phyloP scores from a whole-genome alignment of 2,888 invertebrate genomes.

The Polietes domitor region DNA sequence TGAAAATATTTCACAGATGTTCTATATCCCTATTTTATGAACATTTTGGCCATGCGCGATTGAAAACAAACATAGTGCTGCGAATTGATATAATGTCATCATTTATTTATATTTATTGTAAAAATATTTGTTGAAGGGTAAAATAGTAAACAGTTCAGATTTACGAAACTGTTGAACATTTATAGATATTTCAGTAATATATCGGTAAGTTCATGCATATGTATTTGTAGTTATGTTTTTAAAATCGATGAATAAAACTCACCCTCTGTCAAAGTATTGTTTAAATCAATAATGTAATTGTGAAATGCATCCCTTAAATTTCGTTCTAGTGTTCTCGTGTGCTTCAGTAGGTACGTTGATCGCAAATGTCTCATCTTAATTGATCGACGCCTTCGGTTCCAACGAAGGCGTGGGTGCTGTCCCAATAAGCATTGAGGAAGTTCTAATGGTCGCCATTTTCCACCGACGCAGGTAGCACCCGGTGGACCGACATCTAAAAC shows the following conservation, averaged over 20 bases:
- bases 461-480: constrained; percentile 96
- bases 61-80: no score
- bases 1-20: no score
- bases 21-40: no score
- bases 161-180: no score
- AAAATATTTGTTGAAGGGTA: no score
- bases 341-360: constrained; percentile 75
- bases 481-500: constrained; percentile 93
- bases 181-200: no score
- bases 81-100: no score
- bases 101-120: no score
- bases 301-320: constrained; percentile 66
- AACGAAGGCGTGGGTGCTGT: constrained; percentile 92
- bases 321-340: constrained; percentile 72
- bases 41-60: no score
- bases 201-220: no score
- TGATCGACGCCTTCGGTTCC: constrained; percentile 86
- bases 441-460: constrained; percentile 95
- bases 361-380: constrained; percentile 75
- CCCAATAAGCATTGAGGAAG: constrained; percentile 92
- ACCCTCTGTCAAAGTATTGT: background rate
- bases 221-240: no score
- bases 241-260: background rate
- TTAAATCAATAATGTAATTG: constrained; percentile 41
- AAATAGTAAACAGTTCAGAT: no score